Evolutionary conservation across 1,140 invertebrate species (phyloP), one percentile per base, ranked within the genome.

Genomic region (Drosophila nannoptera): DNA sequence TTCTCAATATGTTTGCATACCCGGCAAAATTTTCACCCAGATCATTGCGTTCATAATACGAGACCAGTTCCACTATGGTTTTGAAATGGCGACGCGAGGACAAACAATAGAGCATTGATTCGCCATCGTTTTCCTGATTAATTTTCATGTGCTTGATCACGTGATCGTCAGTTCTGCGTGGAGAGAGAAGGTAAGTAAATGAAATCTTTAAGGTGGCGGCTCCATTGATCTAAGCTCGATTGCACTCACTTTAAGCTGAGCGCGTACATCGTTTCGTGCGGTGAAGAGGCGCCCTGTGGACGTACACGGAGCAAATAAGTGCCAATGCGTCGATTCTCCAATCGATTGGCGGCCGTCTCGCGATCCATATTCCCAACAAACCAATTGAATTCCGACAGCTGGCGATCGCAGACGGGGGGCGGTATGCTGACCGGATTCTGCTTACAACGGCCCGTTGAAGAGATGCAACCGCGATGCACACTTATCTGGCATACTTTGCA

Each of bases 41-140:
- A 87, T 95, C 96, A 62, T 94, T 95, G 50, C 94, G 92, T 89
- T 98, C 95, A 89, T 99, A 98, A 90, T 95, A 97, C 43, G 94
- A 93, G 48, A 98, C 94, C 29, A 98, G 91, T 89, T 98, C 96
- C 76, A 96, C 94, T 56, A 97, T 93, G 80, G 94, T 95, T 81
- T 95, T 94, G 87, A 99, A 99, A 89, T 95, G 97, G 52, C 96
- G 92, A n/a, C 95, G 95, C 86, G 97, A 94, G 11, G 96, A 97
- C 14, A 99, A 90, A 90, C 93, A 98, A 90, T 94, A 97, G 52
- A 93, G 93, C 43, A 92, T 90, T 65, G 91, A 89, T 8, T 91
- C 89, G 22, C 91, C 92, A 40, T 92, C 91, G 31, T 90, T 90
- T 49, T 92, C 91, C 50, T 92, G 92, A 78, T 93, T 95, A 75